These are phyloP conservation scores for Drymonia ruficornis DNA, from an alignment of 2,888 invertebrate species.

Conservation along the genomic window DNA sequence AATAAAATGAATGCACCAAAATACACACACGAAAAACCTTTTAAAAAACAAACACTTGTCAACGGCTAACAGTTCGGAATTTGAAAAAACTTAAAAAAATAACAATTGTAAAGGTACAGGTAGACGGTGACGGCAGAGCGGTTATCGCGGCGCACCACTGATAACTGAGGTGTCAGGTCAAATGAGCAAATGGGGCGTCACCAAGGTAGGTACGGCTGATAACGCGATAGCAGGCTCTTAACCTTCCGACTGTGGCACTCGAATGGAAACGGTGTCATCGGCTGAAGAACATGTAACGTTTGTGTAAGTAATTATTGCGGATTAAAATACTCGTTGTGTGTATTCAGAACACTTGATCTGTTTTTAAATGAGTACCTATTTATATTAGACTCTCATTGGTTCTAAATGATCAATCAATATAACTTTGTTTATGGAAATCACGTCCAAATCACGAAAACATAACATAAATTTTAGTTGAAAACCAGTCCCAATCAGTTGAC, in stretches of 20 bases:
- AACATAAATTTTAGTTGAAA: too few relatives aligned
- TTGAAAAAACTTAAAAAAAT: constrained; percentile 26
- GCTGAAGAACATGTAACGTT: constrained; percentile 42
- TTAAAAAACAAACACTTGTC: constrained; percentile 5
- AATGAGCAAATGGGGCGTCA: constrained; percentile 82
- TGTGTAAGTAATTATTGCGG: constrained; percentile 21
- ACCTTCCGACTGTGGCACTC: constrained; percentile 73
- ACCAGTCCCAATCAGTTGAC: too few relatives aligned
- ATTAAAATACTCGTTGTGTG: constrained; percentile 4
- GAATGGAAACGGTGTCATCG: constrained; percentile 58
- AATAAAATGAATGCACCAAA: constrained; percentile 13
- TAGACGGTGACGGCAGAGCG: constrained; percentile 64
- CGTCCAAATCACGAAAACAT: too few relatives aligned
- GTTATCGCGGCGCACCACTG: constrained; percentile 79
- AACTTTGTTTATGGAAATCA: too few relatives aligned
- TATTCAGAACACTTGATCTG: too few relatives aligned
- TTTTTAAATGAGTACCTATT: too few relatives aligned
- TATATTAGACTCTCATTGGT: too few relatives aligned
- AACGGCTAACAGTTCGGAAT: constrained; percentile 4
- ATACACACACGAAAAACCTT: neutral
- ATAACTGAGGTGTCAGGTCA: constrained; percentile 84
- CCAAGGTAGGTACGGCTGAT: constrained; percentile 71
- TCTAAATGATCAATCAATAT: too few relatives aligned
- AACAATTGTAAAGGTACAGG: constrained; percentile 72
- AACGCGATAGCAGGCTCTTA: constrained; percentile 83